Evolutionary conservation across 2,113 vertebrate genomes (phyloP), one percentile per base, ranked within the genome.

Genomic region (Sturnira hondurensis): DNA sequence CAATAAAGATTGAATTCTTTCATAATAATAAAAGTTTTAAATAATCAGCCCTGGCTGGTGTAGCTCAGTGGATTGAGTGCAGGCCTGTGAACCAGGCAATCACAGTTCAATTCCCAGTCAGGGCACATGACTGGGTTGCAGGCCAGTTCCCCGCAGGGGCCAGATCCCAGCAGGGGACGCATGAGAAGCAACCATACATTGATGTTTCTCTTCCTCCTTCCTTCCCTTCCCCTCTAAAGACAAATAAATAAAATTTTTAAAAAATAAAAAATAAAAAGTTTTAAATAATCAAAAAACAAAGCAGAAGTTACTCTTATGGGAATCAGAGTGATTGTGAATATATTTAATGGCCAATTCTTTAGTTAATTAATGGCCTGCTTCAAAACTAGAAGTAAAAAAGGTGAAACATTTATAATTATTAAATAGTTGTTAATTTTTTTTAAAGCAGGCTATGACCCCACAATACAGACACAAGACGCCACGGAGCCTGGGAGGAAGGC

Each of bases 221-320:
- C n/a, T n/a, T n/a, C n/a, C n/a, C n/a, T n/a, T n/a, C n/a, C n/a
- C n/a, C n/a, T n/a, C n/a, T n/a, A n/a, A n/a, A n/a, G n/a, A n/a
- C n/a, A n/a, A n/a, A n/a, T n/a, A n/a, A n/a, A n/a, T n/a, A n/a
- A n/a, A n/a, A n/a, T n/a, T n/a, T n/a, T n/a, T n/a, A n/a, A n/a
- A n/a, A n/a, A n/a, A n/a, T n/a, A n/a, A n/a, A n/a, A n/a, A n/a
- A n/a, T n/a, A n/a, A n/a, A n/a, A n/a, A n/a, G n/a, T n/a, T n/a
- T n/a, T n/a, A n/a, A n/a, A n/a, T n/a, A n/a, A n/a, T n/a, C n/a
- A 31, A 84, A 86, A 82, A 73, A 71, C 16, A 84, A 91, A 96
- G 38, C 67, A 74, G n/a, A 83, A 81, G 47, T 58, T 33, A 83
- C 16, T 80, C 28, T 28, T 54, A 20, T 24, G 38, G 22, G 43